Conservation (phyloP, 2,888 invertebrate genomes). For the Acleris sparsana region DNA sequence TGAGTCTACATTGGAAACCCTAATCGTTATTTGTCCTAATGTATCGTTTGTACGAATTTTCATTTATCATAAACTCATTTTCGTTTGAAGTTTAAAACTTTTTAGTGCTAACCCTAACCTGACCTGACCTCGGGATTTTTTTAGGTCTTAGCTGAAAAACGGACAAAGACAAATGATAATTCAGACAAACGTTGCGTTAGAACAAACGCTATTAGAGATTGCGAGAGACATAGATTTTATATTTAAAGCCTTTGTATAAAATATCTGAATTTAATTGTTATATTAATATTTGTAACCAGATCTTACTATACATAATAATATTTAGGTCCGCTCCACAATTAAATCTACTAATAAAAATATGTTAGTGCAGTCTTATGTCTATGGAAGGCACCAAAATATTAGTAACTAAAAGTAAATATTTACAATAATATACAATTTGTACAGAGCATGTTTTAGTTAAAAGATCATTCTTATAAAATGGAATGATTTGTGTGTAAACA, state of each 20-base stretch:
- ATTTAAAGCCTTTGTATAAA: background rate
- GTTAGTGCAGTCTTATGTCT: constrained; percentile 58
- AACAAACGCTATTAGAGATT: no score
- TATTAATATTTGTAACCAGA: constrained; percentile 23
- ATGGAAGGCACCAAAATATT: constrained; percentile 63
- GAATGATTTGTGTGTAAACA: constrained; percentile 40
- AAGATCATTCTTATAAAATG: constrained; percentile 38
- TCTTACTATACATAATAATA: constrained; percentile 26
- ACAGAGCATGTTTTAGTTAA: constrained; percentile 8
- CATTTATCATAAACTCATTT: no score
- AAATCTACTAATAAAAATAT: constrained; percentile 17
- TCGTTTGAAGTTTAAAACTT: no score
- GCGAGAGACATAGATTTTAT: no score
- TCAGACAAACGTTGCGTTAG: no score
- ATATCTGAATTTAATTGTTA: background rate
- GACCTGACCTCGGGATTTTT: no score
- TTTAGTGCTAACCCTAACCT: no score
- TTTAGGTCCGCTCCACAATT: constrained; percentile 29
- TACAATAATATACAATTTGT: constrained; percentile 45
- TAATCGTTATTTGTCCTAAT: no score
- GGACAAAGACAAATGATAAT: no score
- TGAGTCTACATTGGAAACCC: no score
- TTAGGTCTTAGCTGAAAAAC: no score
- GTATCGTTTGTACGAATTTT: no score
- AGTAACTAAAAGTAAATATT: constrained; percentile 37